Evolutionary conservation across 2,113 vertebrate genomes (phyloP).

Genomic region (Phrynosoma blainvillii): DNA sequence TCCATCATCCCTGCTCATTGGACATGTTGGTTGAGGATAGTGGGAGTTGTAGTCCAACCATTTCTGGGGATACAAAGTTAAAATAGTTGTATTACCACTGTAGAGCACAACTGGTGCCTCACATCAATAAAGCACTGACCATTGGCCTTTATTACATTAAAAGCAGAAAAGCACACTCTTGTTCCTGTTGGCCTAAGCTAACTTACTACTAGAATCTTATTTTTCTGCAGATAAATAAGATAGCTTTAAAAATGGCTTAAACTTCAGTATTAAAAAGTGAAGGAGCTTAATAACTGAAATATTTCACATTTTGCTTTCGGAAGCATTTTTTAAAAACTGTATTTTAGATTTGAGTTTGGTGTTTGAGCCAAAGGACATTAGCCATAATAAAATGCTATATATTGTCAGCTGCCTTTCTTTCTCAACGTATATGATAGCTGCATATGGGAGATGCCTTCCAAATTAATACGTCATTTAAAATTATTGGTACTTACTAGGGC

Average conservation of each 20-base stretch:
- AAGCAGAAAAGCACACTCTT: conserved; percentile 57
- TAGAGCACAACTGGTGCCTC: conserved; percentile 52
- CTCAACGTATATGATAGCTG: conserved; percentile 37
- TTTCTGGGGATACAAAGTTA: not conserved
- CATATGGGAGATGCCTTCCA: conserved; percentile 58
- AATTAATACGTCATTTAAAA: conserved; percentile 62
- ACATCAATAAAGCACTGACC: conserved; percentile 43
- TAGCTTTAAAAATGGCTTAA: conserved; percentile 53
- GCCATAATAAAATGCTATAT: conserved; percentile 54
- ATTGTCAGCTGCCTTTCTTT: conserved; percentile 54
- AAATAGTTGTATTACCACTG: conserved; percentile 4
- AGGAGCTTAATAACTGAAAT: conserved; percentile 47
- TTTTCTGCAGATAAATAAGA: conserved; percentile 51
- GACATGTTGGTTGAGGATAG: not conserved
- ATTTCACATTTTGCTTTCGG: not conserved
- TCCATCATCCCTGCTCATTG: not conserved
- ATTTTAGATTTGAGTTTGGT: conserved; percentile 27
- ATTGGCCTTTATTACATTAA: conserved; percentile 50
- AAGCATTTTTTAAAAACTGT: conserved; percentile 42
- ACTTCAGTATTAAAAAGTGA: conserved; percentile 54
- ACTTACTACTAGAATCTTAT: conserved; percentile 34
- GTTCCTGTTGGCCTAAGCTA: conserved; percentile 48
- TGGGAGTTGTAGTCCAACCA: not conserved
- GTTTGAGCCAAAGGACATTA: conserved; percentile 60
- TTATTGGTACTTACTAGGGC: conserved; percentile 57